A percentile compares a stretch with the other conserved stretches of the same genome.
Conservation (phyloP, 2,797 vertebrate genomes). For the Phalanger gymnotis region DNA sequence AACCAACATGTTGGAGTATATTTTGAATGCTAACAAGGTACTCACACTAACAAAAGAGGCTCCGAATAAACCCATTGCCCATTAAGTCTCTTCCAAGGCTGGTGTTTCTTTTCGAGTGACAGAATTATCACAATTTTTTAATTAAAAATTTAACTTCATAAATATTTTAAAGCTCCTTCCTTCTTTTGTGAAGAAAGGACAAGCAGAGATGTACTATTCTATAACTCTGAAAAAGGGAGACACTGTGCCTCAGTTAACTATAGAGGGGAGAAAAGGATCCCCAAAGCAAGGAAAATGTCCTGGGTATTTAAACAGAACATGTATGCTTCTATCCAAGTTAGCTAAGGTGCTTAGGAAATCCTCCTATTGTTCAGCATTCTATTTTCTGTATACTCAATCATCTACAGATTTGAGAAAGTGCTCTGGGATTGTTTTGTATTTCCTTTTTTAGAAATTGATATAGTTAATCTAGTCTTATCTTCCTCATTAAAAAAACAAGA, state of each 20-base stretch:
- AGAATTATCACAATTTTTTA: constrained; percentile 67
- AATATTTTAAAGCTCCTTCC: constrained; percentile 50
- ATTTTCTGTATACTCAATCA: not conserved
- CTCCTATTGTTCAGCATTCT: not conserved
- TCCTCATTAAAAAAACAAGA: constrained; percentile 12
- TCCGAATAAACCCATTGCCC: constrained; percentile 47
- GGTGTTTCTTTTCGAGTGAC: constrained; percentile 47
- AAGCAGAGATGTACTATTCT: not conserved
- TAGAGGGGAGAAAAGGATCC: not conserved
- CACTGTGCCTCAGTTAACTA: not conserved
- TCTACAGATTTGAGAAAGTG: not conserved
- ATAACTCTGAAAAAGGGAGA: not conserved
- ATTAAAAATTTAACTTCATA: constrained; percentile 75
- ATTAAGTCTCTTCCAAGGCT: constrained; percentile 55
- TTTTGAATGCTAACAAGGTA: constrained; percentile 21
- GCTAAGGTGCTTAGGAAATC: not conserved
- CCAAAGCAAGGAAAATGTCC: not conserved
- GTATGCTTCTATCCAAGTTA: constrained; percentile 11
- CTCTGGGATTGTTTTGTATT: not conserved
- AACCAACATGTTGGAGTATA: constrained; percentile 26
- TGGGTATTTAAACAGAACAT: not conserved
- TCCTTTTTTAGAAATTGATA: constrained; percentile 25
- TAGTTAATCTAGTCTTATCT: constrained; percentile 25
- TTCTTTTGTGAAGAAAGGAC: constrained; percentile 20
- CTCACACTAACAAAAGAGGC: not conserved